Conservation (phyloP, 2,113 vertebrate species). For the Machaerirhynchus nigripectus region DNA sequence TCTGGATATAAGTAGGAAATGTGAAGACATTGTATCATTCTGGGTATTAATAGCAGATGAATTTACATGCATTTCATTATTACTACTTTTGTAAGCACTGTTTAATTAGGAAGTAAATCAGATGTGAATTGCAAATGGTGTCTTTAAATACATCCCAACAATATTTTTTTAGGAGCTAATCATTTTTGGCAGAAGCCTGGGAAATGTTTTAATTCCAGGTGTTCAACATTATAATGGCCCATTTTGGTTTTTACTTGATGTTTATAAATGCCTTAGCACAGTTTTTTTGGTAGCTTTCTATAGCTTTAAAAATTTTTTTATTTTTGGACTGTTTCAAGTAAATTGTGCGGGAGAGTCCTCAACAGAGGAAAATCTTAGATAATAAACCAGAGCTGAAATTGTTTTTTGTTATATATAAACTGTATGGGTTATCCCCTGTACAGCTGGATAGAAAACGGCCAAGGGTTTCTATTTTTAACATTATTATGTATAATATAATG, state of each 20-base stretch:
- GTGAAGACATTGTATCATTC: not conserved
- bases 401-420: not conserved
- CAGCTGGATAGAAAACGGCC: not conserved
- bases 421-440: not conserved
- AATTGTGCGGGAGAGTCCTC: not conserved
- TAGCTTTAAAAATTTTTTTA: too few relatives aligned
- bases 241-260: not conserved
- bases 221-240: not conserved
- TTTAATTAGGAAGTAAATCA: slow-evolving; percentile 46
- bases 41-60: not conserved
- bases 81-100: not conserved
- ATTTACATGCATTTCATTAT: slow-evolving; percentile 8
- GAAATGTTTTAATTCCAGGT: not conserved
- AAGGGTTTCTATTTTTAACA: not conserved
- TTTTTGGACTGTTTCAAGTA: not conserved
- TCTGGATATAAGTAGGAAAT: not conserved
- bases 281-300: not conserved
- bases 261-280: not conserved
- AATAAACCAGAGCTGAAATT: not conserved
- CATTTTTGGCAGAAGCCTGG: not conserved
- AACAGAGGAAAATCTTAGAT: not conserved
- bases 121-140: slow-evolving; percentile 31
- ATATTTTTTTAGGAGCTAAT: slow-evolving; percentile 22
- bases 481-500: not conserved
- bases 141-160: not conserved